These are phyloP conservation scores for Phengaris arion DNA, from an alignment of 2,888 invertebrate species.

Conservation along the genomic window DNA sequence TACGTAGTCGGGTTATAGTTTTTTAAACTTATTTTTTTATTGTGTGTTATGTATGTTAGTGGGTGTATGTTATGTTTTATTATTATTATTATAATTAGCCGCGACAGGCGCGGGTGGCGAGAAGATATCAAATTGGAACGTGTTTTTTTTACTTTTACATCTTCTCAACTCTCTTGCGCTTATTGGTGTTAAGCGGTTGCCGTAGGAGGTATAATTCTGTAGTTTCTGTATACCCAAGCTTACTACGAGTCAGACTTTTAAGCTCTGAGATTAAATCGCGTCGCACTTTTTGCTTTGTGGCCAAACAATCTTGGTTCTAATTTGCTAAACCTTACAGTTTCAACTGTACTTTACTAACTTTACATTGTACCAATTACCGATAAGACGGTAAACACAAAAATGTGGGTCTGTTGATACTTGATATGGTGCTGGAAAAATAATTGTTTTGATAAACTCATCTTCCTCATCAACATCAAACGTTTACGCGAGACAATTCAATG, in stretches of 20 bases:
- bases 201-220: no score
- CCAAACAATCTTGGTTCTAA: neutral
- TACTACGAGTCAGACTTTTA: no score
- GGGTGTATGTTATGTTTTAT: no score
- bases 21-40: no score
- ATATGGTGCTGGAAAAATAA: neutral
- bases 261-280: neutral
- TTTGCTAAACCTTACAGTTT: neutral
- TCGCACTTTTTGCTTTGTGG: neutral
- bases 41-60: no score
- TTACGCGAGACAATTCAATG: neutral
- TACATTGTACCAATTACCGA: neutral
- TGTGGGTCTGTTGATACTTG: neutral
- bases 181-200: no score
- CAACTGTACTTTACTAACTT: no score
- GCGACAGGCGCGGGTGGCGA: neutral
- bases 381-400: neutral
- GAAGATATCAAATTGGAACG: neutral
- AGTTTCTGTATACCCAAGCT: no score
- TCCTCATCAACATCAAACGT: neutral
- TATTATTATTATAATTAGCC: neutral
- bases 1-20: no score
- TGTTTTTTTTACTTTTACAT: neutral
- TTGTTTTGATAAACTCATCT: neutral
- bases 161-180: no score